Conservation (phyloP, 1,140 invertebrate genomes). For the Epicauta chinensis region DNA sequence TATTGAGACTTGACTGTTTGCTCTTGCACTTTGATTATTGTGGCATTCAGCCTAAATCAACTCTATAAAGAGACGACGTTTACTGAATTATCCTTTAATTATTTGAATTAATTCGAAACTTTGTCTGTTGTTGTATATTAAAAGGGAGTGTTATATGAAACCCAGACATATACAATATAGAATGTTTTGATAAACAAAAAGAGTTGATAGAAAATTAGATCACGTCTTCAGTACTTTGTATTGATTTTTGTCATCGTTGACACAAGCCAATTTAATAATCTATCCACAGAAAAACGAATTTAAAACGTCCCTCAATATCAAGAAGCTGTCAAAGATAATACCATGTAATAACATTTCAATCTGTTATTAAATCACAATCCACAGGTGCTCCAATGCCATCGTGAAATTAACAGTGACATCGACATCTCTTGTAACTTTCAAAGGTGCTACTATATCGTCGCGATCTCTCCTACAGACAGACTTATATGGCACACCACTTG, state of each 20-base stretch:
- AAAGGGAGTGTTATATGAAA: too few relatives aligned
- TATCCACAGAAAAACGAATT: slow-evolving; percentile 17
- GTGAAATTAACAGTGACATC: slow-evolving; percentile 6
- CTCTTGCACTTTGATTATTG: too few relatives aligned
- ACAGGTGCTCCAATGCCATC: slow-evolving; percentile 12
- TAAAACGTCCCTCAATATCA: slow-evolving; percentile 20
- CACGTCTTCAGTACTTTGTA: not conserved
- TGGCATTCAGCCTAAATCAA: too few relatives aligned
- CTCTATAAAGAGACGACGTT: too few relatives aligned
- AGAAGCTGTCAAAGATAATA: slow-evolving; percentile 21
- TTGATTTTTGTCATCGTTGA: slow-evolving; percentile 11
- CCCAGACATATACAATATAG: too few relatives aligned
- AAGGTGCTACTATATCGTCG: not conserved
- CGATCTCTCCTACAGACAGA: too few relatives aligned
- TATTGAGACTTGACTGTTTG: too few relatives aligned
- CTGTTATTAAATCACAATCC: slow-evolving; percentile 24
- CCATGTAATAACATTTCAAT: slow-evolving; percentile 22
- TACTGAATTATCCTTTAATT: too few relatives aligned
- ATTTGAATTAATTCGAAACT: too few relatives aligned
- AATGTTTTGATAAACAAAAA: too few relatives aligned
- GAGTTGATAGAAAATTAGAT: too few relatives aligned
- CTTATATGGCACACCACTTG: not conserved
- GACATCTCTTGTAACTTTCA: not conserved
- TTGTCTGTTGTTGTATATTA: too few relatives aligned
- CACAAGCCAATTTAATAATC: slow-evolving; percentile 24